Percentiles rank a stretch among this genome's conserved stretches.
Conservation (phyloP, 1,140 invertebrate genomes). For the Drosophila athabasca region DNA sequence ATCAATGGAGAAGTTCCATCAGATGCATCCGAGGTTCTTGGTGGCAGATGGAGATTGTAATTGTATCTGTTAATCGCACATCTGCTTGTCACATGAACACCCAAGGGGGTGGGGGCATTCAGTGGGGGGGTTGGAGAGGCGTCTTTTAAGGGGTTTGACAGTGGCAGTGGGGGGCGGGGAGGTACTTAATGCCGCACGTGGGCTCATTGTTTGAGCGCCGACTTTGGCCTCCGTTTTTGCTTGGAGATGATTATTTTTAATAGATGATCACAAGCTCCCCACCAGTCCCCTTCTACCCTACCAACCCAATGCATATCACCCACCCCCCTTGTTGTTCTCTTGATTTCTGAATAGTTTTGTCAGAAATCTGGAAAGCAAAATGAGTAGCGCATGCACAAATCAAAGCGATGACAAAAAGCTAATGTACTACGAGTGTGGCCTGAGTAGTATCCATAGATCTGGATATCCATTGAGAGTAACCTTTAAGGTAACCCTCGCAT, state of each 20-base stretch:
- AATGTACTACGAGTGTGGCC: not conserved
- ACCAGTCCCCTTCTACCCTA: slow-evolving; percentile 10
- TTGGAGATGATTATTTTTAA: slow-evolving; percentile 45
- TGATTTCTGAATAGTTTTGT: slow-evolving; percentile 39
- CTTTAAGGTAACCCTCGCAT: slow-evolving; percentile 20
- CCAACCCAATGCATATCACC: not conserved
- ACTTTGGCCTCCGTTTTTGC: slow-evolving; percentile 53
- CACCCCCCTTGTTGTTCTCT: not conserved
- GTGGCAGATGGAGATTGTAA: slow-evolving; percentile 56
- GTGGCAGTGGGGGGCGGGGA: too few species aligned
- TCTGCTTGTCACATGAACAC: slow-evolving; percentile 75
- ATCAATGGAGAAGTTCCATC: slow-evolving; percentile 61
- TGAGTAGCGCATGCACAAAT: slow-evolving; percentile 67
- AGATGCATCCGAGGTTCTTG: slow-evolving; percentile 3
- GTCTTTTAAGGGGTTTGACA: too few species aligned
- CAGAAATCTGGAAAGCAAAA: slow-evolving; percentile 70
- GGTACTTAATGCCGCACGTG: slow-evolving; percentile 53
- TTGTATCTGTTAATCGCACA: slow-evolving; percentile 78
- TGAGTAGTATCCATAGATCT: too few species aligned
- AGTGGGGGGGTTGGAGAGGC: not conserved
- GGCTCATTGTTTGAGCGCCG: slow-evolving; percentile 30
- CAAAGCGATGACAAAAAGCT: slow-evolving; percentile 60
- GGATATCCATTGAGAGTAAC: not conserved
- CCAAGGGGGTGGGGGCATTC: not conserved
- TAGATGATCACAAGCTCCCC: slow-evolving; percentile 49